Conservation (phyloP, 2,888 invertebrate species). For the Drosophila macrospina region DNA sequence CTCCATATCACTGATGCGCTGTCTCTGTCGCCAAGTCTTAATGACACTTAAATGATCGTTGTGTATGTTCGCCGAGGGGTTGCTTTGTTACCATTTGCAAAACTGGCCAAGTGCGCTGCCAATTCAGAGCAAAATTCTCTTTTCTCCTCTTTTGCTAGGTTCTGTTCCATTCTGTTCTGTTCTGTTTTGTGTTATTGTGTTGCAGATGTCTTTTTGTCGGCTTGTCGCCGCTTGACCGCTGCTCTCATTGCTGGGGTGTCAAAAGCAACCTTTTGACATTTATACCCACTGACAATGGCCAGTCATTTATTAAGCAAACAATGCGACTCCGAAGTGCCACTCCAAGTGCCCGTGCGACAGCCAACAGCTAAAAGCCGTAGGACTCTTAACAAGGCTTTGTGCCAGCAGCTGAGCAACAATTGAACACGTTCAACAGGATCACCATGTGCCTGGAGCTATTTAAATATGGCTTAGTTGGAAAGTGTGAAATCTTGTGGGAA, state of each 20-base stretch:
- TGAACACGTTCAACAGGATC: conserved; percentile 30
- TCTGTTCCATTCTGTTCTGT: neutral
- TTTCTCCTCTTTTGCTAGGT: neutral
- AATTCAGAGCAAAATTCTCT: conserved; percentile 34
- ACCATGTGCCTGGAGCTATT: conserved; percentile 36
- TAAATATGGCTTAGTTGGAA: conserved; percentile 53
- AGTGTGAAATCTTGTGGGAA: conserved; percentile 60
- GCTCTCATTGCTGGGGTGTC: conserved; percentile 67
- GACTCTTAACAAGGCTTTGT: conserved; percentile 54
- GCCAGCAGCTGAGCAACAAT: conserved; percentile 64
- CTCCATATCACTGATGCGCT: neutral
- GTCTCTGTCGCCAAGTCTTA: conserved; percentile 45
- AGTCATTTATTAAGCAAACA: conserved; percentile 77
- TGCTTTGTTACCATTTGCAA: conserved; percentile 59
- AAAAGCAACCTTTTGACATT: conserved; percentile 77
- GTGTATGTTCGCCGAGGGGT: conserved; percentile 57
- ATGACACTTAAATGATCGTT: conserved; percentile 77
- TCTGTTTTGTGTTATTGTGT: conserved; percentile 47
- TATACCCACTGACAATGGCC: conserved; percentile 71
- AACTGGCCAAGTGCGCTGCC: conserved; percentile 52
- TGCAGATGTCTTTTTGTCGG: conserved; percentile 51
- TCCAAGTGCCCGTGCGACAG: conserved; percentile 27
- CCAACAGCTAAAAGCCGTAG: conserved; percentile 9
- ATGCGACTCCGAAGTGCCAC: conserved; percentile 64
- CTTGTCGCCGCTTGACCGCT: conserved; percentile 69